Evolutionary conservation across 2,888 invertebrate species (phyloP), one percentile per base, ranked within the genome.

Genomic region (Sclerodermus sp.): DNA sequence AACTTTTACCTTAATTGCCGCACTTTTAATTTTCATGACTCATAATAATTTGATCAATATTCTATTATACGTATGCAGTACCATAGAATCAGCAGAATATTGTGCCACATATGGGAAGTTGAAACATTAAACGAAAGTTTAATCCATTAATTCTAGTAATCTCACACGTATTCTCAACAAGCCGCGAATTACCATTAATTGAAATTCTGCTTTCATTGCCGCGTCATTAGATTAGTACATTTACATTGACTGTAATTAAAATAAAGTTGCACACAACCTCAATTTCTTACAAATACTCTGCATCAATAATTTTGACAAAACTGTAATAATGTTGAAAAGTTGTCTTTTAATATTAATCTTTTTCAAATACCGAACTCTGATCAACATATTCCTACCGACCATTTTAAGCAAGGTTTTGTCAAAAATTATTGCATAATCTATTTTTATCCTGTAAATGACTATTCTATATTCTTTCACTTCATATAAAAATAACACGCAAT

Each of bases 401-500:
- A 8, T 23, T 23, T 23, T 23, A 23, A 5, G 40, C 52, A 42
- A 58, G 47, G 41, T 53, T 54, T 60, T 54, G 55, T 60, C 51
- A 48, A 58, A 64, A 45, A 62, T 56, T 58, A 51, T 60, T 62
- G 58, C 62, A 46, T 55, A 49, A 42, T 45, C 53, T 54, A 52
- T 37, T 50, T 57, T 58, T 46, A 49, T 55, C 45, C 47, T 53
- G 52, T 58, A 57, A 58, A 53, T 47, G 51, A 54, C 60, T 66
- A 63, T 32, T 51, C 58, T 62, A 62, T 49, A 49, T 47, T 66
- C 49, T 57, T 60, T 61, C 60, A 48, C n/a, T 63, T 70, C 62
- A 71, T 76, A 77, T 73, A 77, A 77, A 77, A 77, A 77, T 77
- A 77, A 76, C 64, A 68, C 64, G 76, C 77, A 77, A 76, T 73